Evolutionary conservation across 2,797 vertebrate genomes (phyloP).

Genomic region (Syngnathus acus): DNA sequence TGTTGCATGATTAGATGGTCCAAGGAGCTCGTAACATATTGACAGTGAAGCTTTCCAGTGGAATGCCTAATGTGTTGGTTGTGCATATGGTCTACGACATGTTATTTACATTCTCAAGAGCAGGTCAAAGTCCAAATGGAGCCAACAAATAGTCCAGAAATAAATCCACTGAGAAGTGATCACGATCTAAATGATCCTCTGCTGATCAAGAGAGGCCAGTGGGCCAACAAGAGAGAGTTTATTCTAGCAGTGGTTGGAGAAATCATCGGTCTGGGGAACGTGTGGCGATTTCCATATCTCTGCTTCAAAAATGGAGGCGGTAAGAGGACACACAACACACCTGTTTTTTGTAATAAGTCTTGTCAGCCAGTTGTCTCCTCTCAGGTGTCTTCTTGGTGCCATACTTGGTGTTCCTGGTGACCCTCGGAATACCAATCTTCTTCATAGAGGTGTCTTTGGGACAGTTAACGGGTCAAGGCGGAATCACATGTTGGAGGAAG

Average conservation of each 20-base stretch:
- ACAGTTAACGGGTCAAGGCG: conserved; percentile 58
- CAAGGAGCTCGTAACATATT: background rate
- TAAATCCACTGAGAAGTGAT: background rate
- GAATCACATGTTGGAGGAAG: conserved; percentile 62
- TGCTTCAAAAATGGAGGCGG: conserved; percentile 71
- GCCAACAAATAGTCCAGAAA: background rate
- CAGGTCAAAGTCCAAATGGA: conserved; percentile 9
- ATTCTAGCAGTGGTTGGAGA: conserved; percentile 54
- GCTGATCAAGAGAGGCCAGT: conserved; percentile 46
- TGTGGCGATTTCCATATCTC: conserved; percentile 69
- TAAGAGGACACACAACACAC: conserved; percentile 20
- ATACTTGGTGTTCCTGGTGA: conserved; percentile 52
- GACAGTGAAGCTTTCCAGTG: background rate
- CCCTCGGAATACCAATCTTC: conserved; percentile 61
- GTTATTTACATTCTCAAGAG: background rate
- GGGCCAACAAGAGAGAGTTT: conserved; percentile 61
- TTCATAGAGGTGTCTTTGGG: conserved; percentile 60
- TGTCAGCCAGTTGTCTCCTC: background rate
- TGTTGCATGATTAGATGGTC: background rate
- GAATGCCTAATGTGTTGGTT: background rate
- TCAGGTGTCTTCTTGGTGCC: conserved; percentile 60
- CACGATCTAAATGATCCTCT: conserved; percentile 1
- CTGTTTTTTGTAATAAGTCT: background rate
- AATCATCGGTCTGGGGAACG: conserved; percentile 63
- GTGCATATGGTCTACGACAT: background rate